Base-by-base conservation (phyloP, 1,140 invertebrate species). In the Pissodes strobi region DNA sequence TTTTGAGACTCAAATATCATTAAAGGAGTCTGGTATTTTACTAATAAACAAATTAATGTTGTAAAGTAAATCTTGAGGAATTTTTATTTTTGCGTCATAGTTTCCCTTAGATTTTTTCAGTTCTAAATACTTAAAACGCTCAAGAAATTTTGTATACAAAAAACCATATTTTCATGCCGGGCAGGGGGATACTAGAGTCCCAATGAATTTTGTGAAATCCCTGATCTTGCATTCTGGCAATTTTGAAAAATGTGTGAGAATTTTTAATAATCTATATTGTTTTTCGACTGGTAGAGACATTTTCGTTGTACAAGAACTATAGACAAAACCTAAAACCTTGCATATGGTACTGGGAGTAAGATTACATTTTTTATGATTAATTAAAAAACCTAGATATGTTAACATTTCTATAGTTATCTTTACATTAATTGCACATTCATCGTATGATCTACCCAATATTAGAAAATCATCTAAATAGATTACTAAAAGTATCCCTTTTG, bases 391-490 rank as follows among this genome's bases (percentile, higher is more conserved):
- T 34, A 66, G 30, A 2, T 12, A 22, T 21, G 41, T 3, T 53
- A 66, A 55, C 5, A 62, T 12, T 3, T 15, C 17, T 2, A 46
- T 21, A 22, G 45, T 37, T 39, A n/a, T 17, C 15, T 8, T 21
- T 12, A 23, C 30, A 49, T 59, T 48, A 13, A 34, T 43, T 43
- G 8, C 15, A 49, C 39, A 37, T 17, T 17, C 22, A 13, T 59
- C 8, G 22, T 9, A 53, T 2, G 59, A 51, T 27, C 67, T 37
- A 8, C 59, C 66, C n/a, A 75, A 49, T 12, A 74, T 46, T 2
- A 74, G 48, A 43, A 73, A 64, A 46, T 75, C 73, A 58, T 75
- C 72, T 37, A 75, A 52, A 59, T 74, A 76, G 13, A 69, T 61
- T 6, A 76, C 71, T 9, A 66, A 68, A 23, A 63, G 0, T 23